Percentiles rank a stretch among this genome's conserved stretches.
Conservation (phyloP, 1,140 invertebrate species). For the Bombus superbus region DNA sequence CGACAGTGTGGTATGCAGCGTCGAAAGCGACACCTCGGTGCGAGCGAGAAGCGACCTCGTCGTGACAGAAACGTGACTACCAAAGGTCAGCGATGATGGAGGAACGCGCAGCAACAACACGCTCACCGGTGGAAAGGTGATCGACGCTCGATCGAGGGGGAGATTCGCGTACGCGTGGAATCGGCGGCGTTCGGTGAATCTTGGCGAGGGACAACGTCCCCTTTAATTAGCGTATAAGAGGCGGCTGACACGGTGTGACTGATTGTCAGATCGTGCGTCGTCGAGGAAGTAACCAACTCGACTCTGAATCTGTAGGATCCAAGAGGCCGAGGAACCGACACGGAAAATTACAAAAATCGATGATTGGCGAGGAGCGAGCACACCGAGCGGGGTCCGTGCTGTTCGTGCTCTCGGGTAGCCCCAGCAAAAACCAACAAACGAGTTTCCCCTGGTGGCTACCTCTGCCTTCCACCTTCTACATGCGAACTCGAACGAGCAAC, state of each 20-base stretch:
- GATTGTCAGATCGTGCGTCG: conserved; percentile 15
- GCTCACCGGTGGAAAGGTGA: conserved; percentile 18
- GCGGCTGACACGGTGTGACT: conserved; percentile 36
- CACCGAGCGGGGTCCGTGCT: conserved; percentile 39
- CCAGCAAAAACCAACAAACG: conserved; percentile 76
- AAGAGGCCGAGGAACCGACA: conserved; percentile 23
- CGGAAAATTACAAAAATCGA: conserved; percentile 72
- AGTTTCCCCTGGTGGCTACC: conserved; percentile 67
- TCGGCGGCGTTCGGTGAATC: conserved; percentile 12
- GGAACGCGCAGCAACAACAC: background rate
- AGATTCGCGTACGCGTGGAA: background rate
- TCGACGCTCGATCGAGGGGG: background rate
- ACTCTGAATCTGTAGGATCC: background rate
- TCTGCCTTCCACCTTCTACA: conserved; percentile 45
- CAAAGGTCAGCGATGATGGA: conserved; percentile 33
- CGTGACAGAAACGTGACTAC: conserved; percentile 44
- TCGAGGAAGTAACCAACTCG: background rate
- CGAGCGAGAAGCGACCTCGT: conserved; percentile 3
- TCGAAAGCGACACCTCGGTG: conserved; percentile 12
- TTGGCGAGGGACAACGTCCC: conserved; percentile 33
- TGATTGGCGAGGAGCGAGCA: conserved; percentile 62
- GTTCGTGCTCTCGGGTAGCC: conserved; percentile 52
- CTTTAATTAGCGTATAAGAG: conserved; percentile 69
- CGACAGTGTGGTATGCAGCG: conserved; percentile 4
- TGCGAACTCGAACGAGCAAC: conserved; percentile 5